phyloP scores from a whole-genome alignment of 2,797 vertebrate species.

The Takifugu ocellatus region DNA sequence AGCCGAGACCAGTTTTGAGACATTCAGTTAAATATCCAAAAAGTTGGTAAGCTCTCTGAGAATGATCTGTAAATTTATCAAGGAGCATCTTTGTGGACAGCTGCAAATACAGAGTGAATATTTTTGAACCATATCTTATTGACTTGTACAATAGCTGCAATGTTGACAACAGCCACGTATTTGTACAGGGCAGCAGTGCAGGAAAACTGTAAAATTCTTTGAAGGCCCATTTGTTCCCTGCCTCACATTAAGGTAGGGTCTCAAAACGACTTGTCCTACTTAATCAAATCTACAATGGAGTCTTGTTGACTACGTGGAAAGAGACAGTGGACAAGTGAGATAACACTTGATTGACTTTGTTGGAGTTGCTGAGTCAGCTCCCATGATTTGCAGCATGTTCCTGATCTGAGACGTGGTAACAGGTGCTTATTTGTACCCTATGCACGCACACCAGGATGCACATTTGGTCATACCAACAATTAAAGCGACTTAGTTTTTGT shows the following conservation, averaged over 20 bases:
- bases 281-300: slow-evolving; percentile 49
- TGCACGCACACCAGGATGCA: slow-evolving; percentile 19
- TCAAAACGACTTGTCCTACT: slow-evolving; percentile 7
- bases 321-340: slow-evolving; percentile 43
- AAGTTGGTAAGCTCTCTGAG: no score
- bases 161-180: no score
- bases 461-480: slow-evolving; percentile 46
- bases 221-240: no score
- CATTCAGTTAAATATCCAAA: no score
- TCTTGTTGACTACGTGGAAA: slow-evolving; percentile 66
- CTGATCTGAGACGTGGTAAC: slow-evolving; percentile 60
- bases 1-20: no score
- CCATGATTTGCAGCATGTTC: slow-evolving; percentile 40
- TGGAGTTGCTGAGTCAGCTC: slow-evolving; percentile 51
- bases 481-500: slow-evolving; percentile 56
- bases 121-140: no score
- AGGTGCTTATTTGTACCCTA: slow-evolving; percentile 16
- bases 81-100: no score
- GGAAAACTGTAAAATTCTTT: no score
- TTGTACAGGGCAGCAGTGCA: no score
- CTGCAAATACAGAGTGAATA: no score
- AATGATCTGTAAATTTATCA: no score
- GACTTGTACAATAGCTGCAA: no score
- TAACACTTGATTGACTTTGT: slow-evolving; percentile 62
- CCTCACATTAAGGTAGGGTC: slow-evolving; percentile 1